Conservation (phyloP, 2,797 vertebrate species). For the Hafferia zeledoni region DNA sequence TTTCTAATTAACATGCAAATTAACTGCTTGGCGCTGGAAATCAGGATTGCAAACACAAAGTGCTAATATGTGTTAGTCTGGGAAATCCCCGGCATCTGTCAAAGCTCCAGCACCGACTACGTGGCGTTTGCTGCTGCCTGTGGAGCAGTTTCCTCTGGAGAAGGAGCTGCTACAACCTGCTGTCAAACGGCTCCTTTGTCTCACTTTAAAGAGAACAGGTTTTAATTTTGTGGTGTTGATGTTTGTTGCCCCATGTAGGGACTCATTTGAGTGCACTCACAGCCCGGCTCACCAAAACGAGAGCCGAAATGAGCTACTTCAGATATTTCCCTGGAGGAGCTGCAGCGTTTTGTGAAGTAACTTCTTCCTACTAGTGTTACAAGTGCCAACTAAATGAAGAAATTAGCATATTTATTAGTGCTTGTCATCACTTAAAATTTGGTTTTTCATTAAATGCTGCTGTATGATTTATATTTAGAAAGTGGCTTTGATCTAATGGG, state of each 20-base stretch:
- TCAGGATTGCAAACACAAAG: not conserved
- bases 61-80: not conserved
- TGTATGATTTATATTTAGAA: not conserved
- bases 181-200: not conserved
- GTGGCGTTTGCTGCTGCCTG: not conserved
- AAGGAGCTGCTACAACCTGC: not conserved
- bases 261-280: not conserved
- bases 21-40: constrained; percentile 6
- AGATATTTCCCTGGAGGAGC: not conserved
- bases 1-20: constrained; percentile 59
- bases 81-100: not conserved
- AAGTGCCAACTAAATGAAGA: not conserved
- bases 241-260: accelerated
- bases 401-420: constrained; percentile 20
- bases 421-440: constrained; percentile 23
- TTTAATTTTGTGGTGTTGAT: not conserved
- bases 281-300: not conserved
- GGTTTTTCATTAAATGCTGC: not conserved
- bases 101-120: not conserved
- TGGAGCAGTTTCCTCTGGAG: not conserved
- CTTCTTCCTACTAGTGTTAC: not conserved
- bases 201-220: not conserved
- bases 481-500: not conserved
- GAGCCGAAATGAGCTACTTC: not conserved
- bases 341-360: not conserved